Evolutionary conservation across 2,113 vertebrate genomes (phyloP), one percentile per base, ranked within the genome.

Genomic region (Paraplagusia blochii): DNA sequence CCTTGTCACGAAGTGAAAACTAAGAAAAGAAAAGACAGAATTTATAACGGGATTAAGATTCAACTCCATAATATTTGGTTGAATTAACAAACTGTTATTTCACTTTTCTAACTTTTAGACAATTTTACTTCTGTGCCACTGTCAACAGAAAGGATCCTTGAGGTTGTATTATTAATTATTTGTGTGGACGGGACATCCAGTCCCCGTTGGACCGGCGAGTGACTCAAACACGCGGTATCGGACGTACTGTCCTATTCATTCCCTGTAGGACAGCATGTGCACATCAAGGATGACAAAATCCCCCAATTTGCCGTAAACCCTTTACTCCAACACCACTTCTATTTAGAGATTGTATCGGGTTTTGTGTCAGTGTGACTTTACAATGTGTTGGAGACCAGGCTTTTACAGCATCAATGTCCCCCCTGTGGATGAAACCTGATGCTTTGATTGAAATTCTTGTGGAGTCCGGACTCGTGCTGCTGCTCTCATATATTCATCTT

Each of bases 401-500:
- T 53, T 71, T 58, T 45, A 34, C 16, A 58, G 49, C 72, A 35
- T 60, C 44, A 66, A 59, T 19, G n/a, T 58, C 66, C 63, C 60
- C 22, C 40, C 1, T 66, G 63, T n/a, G 39, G 56, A 40, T 43
- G 50, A 66, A 73, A 80, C 50, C 17, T 67, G 44, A 77, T 44
- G 8, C 45, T 38, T 29, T 50, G 15, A 66, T 39, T 70, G 46
- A 73, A 73, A 66, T 59, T 64, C 44, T 48, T 70, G 54, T 29
- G 52, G 69, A 58, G 44, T 56, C 62, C 9, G 54, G 17, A 11
- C 59, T 63, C 5, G 42, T 2, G 33, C 60, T 1, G 43, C 22
- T 29, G 22, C 54, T 73, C 66, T 46, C 19, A 42, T 44, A 53
- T 55, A 63, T 44, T n/a, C 42, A 13, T 52, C 63, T 59, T 11